These are phyloP conservation scores for Hoplodrina ambigua DNA, from an alignment of 2,888 invertebrate genomes.

Conservation along the genomic window DNA sequence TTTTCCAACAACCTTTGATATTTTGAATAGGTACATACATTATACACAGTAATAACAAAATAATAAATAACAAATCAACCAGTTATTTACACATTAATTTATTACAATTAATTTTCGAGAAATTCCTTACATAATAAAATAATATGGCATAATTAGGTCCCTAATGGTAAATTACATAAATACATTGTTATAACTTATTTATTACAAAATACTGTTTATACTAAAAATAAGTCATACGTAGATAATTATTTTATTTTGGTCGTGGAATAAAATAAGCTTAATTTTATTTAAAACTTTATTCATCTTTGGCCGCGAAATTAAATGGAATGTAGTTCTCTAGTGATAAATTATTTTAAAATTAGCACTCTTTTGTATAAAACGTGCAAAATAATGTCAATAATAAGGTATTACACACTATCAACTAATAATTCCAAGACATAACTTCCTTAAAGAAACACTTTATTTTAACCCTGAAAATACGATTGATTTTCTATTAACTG, in stretches of 20 bases:
- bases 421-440: too few relatives aligned
- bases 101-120: conserved; percentile 51
- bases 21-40: conserved; percentile 39
- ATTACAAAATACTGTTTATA: conserved; percentile 60
- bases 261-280: conserved; percentile 30
- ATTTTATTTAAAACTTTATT: conserved; percentile 50
- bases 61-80: conserved; percentile 59
- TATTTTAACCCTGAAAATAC: too few relatives aligned
- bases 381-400: conserved; percentile 10
- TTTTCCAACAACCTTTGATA: conserved; percentile 58
- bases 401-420: too few relatives aligned
- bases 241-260: conserved; percentile 55
- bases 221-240: conserved; percentile 39
- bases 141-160: conserved; percentile 68
- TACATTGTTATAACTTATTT: conserved; percentile 42
- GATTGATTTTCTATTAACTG: too few relatives aligned
- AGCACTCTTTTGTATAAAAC: conserved; percentile 13
- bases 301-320: conserved; percentile 59
- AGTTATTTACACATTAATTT: conserved; percentile 58
- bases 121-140: conserved; percentile 52
- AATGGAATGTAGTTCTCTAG: conserved; percentile 57
- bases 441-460: too few relatives aligned
- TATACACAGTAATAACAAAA: conserved; percentile 50
- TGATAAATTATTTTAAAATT: conserved; percentile 21
- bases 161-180: conserved; percentile 57